Conservation (phyloP, 2,797 vertebrate genomes). For the Acrossocheilus wenchowensis region DNA sequence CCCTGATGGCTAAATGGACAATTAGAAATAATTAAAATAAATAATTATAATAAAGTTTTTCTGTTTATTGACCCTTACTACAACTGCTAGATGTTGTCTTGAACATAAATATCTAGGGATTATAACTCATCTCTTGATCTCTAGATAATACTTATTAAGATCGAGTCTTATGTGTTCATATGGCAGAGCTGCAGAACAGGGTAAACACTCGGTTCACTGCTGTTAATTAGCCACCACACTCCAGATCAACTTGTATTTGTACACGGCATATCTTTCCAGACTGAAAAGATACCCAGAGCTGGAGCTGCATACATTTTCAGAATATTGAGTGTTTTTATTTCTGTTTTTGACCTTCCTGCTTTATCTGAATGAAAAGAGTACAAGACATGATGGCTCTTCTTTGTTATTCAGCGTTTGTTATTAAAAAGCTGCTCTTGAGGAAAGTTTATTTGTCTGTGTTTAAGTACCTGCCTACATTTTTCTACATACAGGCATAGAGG, state of each 20-base stretch:
- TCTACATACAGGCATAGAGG: neutral
- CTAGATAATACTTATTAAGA: slow-evolving; percentile 19
- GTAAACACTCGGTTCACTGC: neutral
- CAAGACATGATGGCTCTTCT: neutral
- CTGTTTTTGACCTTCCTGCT: neutral
- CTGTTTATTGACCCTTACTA: neutral
- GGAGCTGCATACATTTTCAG: neutral
- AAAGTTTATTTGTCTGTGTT: neutral
- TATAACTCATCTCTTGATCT: slow-evolving; percentile 14
- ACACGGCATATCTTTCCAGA: neutral
- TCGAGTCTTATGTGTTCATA: neutral
- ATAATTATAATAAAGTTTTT: neutral
- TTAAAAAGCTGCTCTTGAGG: neutral
- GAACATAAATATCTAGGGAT: slow-evolving; percentile 5
- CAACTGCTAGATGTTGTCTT: neutral
- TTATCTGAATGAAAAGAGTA: neutral
- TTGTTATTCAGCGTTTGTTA: neutral
- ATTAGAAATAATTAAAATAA: neutral
- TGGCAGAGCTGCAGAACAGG: slow-evolving; percentile 27
- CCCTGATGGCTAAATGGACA: neutral
- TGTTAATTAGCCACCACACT: slow-evolving; percentile 18
- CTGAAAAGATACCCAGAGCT: neutral
- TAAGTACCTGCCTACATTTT: neutral
- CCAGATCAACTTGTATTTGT: slow-evolving; percentile 4
- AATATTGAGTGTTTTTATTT: neutral